Conservation (phyloP, 92 coral and sea anemone genomes). For the Hydrozoanthus gracilis region DNA sequence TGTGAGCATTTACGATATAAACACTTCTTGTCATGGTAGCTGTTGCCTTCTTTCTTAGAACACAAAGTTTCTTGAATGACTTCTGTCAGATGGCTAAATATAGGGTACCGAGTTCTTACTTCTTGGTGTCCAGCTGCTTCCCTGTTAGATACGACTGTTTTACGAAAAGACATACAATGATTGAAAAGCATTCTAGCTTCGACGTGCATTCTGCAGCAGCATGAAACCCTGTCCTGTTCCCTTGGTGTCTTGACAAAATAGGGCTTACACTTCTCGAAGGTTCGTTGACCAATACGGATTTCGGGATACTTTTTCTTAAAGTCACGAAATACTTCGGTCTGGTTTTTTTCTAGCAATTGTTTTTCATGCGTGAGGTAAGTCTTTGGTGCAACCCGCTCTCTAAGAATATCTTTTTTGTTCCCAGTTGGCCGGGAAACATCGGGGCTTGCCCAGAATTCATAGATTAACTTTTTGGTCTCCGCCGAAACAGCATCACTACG, state of each 20-base stretch:
- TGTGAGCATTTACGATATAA: slow-evolving; percentile 7
- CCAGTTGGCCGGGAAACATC: slow-evolving; percentile 52
- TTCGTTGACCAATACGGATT: slow-evolving; percentile 60
- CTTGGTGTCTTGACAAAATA: slow-evolving; percentile 58
- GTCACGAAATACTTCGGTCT: slow-evolving; percentile 48
- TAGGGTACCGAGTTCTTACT: not conserved
- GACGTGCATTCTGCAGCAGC: slow-evolving; percentile 60
- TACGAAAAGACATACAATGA: slow-evolving; percentile 53
- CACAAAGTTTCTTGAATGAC: not conserved
- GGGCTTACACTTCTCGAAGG: slow-evolving; percentile 67
- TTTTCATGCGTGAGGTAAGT: slow-evolving; percentile 48
- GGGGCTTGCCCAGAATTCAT: slow-evolving; percentile 65
- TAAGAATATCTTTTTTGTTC: slow-evolving; percentile 46
- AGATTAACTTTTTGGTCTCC: slow-evolving; percentile 33
- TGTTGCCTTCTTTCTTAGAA: not conserved
- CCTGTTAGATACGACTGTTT: slow-evolving; percentile 23
- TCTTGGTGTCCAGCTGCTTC: slow-evolving; percentile 7
- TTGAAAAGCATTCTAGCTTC: slow-evolving; percentile 57
- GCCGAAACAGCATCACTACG: slow-evolving; percentile 41
- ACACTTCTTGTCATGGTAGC: not conserved
- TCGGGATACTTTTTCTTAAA: slow-evolving; percentile 51
- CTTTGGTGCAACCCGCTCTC: slow-evolving; percentile 57
- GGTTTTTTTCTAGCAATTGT: slow-evolving; percentile 54
- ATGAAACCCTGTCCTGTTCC: slow-evolving; percentile 15
- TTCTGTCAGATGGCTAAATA: slow-evolving; percentile 30